A percentile compares a stretch with the other conserved stretches of the same genome.
Evolutionary conservation across 92 coral and sea anemone species (phyloP).

Genomic region (Epizoanthus scotinus): DNA sequence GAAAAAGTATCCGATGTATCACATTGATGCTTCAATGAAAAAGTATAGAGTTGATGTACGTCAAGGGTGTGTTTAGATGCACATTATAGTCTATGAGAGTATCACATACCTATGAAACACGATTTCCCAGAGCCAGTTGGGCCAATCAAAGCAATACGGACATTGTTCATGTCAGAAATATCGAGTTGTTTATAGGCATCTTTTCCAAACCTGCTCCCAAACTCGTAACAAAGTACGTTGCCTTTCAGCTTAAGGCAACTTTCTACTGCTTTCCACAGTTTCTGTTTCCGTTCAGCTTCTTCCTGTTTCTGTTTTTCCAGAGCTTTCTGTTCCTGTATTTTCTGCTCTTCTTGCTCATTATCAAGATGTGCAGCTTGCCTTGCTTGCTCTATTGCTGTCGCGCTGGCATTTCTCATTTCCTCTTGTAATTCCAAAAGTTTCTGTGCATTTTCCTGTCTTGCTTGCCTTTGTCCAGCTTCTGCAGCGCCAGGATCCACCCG

Average conservation of each 20-base stretch:
- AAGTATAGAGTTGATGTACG: no score
- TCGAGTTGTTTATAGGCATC: conserved; percentile 54
- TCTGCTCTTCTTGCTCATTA: conserved; percentile 32
- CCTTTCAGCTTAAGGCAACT: conserved; percentile 34
- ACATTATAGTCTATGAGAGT: neutral
- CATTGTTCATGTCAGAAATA: conserved; percentile 55
- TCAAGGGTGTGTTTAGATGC: no score
- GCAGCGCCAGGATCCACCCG: conserved; percentile 58
- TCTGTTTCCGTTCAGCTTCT: conserved; percentile 37
- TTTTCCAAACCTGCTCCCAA: conserved; percentile 50
- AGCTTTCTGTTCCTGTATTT: conserved; percentile 27
- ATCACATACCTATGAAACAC: conserved; percentile 62
- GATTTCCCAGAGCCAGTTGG: conserved; percentile 90
- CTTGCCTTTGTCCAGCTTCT: conserved; percentile 48
- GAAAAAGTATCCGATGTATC: no score
- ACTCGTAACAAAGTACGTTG: conserved; percentile 54
- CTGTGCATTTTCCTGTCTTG: conserved; percentile 54
- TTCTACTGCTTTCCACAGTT: conserved; percentile 13
- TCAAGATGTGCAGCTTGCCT: conserved; percentile 10
- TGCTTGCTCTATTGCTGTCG: conserved; percentile 1
- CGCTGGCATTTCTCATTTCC: conserved; percentile 20
- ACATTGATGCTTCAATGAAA: no score
- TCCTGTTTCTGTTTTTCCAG: conserved; percentile 41
- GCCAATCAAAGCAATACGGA: conserved; percentile 75
- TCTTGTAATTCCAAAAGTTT: conserved; percentile 42